Base-by-base conservation (phyloP, 1,140 invertebrate species). In the Leptopilina boulardi region DNA sequence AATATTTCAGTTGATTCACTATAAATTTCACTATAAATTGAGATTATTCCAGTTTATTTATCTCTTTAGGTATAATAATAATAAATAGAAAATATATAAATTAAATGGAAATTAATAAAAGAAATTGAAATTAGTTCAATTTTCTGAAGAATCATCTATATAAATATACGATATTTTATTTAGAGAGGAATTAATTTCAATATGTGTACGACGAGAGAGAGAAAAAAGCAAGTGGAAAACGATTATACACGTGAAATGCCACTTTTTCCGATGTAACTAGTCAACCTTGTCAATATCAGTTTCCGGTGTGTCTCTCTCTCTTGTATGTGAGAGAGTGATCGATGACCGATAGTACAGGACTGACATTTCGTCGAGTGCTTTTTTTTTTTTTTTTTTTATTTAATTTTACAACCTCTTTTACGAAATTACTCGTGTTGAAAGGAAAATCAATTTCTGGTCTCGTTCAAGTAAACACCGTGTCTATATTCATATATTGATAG, bases 211-310 rank as follows among this genome's bases (percentile, higher is more conserved):
- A 42, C 72, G 23, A 74, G 56, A 73, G 42, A 70, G 74, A 76
- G 41, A 75, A 23, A 38, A n/a, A 23, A 54, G 15, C 66, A 70
- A 75, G 73, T 77, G 78, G 70, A 83, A 44, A 81, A 75, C 78
- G 71, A 78, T 83, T 78, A n/a, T n/a, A 75, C 74, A 73, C 34
- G 77, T 77, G 73, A 75, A 73, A 78, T 70, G 79, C 71, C 77
- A 80, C 79, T 80, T 77, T 75, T 80, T 77, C 79, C n/a, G 74
- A 54, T 76, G 79, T 74, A 73, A 73, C 73, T 76, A 71, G 76
- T 75, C 80, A 71, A 79, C 77, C 76, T 73, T 83, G 82, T 84
- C 83, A 78, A 84, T 84, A 83, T 84, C 82, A 81, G 82, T 84
- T 83, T 83, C 82, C 82, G 75, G 51, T 73, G 23, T 77, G 51